phyloP scores from a whole-genome alignment of 2,888 invertebrate species.

The Platycnemis pennipes region DNA sequence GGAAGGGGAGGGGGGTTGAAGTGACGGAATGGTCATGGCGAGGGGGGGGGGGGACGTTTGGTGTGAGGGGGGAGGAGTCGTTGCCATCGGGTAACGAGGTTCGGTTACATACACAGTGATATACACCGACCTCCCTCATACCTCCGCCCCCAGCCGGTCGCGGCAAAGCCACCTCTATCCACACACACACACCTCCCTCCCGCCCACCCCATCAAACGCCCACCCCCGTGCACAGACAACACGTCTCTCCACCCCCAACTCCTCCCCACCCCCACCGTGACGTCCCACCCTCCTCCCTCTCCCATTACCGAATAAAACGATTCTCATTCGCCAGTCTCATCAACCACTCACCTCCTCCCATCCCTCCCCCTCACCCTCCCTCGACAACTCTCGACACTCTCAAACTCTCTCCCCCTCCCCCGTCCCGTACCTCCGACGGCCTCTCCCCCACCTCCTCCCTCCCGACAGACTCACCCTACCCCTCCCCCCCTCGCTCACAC shows the following conservation, averaged over 20 bases:
- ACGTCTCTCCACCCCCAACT: neutral
- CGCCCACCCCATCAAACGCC: neutral
- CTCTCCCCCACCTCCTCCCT: neutral
- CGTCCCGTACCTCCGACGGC: neutral
- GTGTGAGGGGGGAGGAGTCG: neutral
- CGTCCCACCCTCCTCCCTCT: neutral
- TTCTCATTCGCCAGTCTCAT: conserved; percentile 59
- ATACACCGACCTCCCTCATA: conserved; percentile 6
- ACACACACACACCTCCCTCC: neutral
- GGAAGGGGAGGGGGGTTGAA: conserved; percentile 1
- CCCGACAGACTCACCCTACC: neutral
- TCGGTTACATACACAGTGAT: conserved; percentile 62
- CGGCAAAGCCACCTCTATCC: neutral
- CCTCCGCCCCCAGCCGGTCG: neutral
- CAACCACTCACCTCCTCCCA: conserved; percentile 38
- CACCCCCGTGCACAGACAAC: neutral
- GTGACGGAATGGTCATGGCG: conserved; percentile 41
- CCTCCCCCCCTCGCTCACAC: neutral
- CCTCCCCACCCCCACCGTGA: neutral
- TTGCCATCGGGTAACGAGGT: conserved; percentile 54
- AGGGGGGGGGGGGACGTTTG: neutral
- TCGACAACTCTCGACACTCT: neutral
- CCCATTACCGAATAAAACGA: conserved; percentile 63
- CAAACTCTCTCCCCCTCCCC: neutral
- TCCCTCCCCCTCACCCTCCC: neutral